These are phyloP conservation scores for Chaitophorus viminalis DNA, from an alignment of 2,888 invertebrate species.

Conservation along the genomic window DNA sequence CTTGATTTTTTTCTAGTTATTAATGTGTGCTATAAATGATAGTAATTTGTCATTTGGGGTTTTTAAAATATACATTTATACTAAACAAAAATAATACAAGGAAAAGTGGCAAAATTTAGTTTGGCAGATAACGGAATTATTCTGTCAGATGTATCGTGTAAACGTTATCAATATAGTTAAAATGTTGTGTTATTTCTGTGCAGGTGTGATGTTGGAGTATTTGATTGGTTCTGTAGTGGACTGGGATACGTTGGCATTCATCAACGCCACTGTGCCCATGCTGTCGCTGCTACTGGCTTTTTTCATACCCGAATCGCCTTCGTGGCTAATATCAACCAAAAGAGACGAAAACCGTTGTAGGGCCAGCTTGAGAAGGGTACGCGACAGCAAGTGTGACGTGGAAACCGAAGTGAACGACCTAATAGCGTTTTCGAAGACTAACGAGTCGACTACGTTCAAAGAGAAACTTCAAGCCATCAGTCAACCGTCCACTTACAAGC, in stretches of 20 bases:
- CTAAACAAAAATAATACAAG: too few species aligned
- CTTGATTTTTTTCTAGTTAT: too few species aligned
- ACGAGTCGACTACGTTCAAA: slow-evolving; percentile 63
- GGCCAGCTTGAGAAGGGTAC: slow-evolving; percentile 71
- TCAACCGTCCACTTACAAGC: slow-evolving; percentile 74
- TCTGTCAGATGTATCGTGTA: too few species aligned
- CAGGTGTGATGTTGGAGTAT: slow-evolving; percentile 65
- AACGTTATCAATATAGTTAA: too few species aligned
- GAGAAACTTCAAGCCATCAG: slow-evolving; percentile 72
- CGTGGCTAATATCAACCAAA: slow-evolving; percentile 75
- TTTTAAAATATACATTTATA: too few species aligned
- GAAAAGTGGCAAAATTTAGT: too few species aligned
- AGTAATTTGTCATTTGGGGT: too few species aligned
- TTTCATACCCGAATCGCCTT: slow-evolving; percentile 78
- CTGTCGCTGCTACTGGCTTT: slow-evolving; percentile 73
- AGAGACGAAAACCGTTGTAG: slow-evolving; percentile 72
- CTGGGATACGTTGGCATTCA: slow-evolving; percentile 75
- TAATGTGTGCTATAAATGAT: neutral
- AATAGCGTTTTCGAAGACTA: slow-evolving; percentile 73
- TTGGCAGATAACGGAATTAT: neutral
- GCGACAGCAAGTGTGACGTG: slow-evolving; percentile 74
- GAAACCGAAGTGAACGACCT: slow-evolving; percentile 74
- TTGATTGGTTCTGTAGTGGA: slow-evolving; percentile 69
- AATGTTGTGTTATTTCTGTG: neutral
- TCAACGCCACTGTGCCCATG: slow-evolving; percentile 74